Conservation (phyloP, 2,888 invertebrate species). For the Hypselothyrea guttata region DNA sequence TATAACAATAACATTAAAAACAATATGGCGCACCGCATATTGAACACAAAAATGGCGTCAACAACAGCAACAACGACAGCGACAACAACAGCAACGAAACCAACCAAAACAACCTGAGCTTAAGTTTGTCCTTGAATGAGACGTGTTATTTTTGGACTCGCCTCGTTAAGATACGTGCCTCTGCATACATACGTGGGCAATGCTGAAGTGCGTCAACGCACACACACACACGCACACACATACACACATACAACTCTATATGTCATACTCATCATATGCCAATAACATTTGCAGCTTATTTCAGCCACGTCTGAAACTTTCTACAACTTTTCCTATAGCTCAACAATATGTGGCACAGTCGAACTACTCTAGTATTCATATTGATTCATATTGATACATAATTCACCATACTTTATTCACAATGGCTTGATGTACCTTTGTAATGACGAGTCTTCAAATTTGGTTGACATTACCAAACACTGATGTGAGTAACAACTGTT, state of each 20-base stretch:
- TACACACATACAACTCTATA: background rate
- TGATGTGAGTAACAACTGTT: too few relatives aligned
- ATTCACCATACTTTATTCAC: too few relatives aligned
- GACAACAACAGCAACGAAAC: background rate
- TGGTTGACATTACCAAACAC: too few relatives aligned
- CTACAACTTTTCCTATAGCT: too few relatives aligned
- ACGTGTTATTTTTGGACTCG: conserved; percentile 16
- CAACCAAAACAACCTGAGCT: background rate
- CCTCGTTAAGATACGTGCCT: conserved; percentile 9
- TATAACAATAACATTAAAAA: conserved; percentile 33
- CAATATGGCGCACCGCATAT: conserved; percentile 40
- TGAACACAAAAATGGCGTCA: conserved; percentile 42
- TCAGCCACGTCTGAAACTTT: too few relatives aligned
- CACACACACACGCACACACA: background rate
- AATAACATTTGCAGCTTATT: too few relatives aligned
- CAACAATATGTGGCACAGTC: too few relatives aligned
- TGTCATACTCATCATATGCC: background rate
- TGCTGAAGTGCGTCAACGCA: conserved; percentile 9
- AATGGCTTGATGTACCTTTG: too few relatives aligned
- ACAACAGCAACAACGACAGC: background rate
- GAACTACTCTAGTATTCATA: too few relatives aligned
- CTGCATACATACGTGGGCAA: conserved; percentile 13
- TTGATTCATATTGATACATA: background rate
- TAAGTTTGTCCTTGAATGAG: conserved; percentile 28
- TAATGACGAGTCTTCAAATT: too few relatives aligned